Conservation (phyloP, 2,797 vertebrate genomes). For the Poecilia picta region DNA sequence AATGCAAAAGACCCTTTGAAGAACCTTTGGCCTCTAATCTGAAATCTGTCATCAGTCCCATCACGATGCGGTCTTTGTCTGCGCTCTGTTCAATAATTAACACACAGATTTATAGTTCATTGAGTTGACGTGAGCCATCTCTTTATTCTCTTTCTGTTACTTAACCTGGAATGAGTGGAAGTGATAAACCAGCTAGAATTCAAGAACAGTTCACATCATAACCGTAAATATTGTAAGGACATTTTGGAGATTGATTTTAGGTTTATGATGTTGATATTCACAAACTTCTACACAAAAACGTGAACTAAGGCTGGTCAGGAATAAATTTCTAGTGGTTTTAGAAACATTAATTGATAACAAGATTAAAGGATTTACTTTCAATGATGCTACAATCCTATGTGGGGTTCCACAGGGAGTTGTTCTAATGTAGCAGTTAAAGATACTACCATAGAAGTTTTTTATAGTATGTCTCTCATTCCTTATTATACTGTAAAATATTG, state of each 20-base stretch:
- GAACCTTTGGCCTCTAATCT: slow-evolving; percentile 46
- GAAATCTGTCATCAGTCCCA: slow-evolving; percentile 33
- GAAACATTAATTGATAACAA: neutral
- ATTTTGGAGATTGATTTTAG: neutral
- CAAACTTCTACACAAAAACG: neutral
- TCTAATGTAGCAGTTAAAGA: neutral
- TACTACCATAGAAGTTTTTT: neutral
- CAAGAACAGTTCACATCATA: neutral
- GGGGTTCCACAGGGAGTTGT: neutral
- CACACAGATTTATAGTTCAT: slow-evolving; percentile 37
- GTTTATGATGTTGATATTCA: neutral
- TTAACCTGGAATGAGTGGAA: slow-evolving; percentile 9
- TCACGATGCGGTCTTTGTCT: slow-evolving; percentile 16
- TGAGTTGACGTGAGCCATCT: neutral
- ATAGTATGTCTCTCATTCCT: neutral
- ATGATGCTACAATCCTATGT: neutral
- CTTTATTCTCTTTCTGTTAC: neutral
- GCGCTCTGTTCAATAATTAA: slow-evolving; percentile 57
- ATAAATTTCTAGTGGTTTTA: neutral
- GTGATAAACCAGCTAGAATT: neutral
- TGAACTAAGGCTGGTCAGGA: neutral
- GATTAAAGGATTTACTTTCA: neutral
- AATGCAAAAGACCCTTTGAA: neutral
- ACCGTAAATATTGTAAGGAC: neutral
- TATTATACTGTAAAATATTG: neutral